These are phyloP conservation scores for Aplocera efformata DNA, from an alignment of 2,888 invertebrate species.

Conservation along the genomic window DNA sequence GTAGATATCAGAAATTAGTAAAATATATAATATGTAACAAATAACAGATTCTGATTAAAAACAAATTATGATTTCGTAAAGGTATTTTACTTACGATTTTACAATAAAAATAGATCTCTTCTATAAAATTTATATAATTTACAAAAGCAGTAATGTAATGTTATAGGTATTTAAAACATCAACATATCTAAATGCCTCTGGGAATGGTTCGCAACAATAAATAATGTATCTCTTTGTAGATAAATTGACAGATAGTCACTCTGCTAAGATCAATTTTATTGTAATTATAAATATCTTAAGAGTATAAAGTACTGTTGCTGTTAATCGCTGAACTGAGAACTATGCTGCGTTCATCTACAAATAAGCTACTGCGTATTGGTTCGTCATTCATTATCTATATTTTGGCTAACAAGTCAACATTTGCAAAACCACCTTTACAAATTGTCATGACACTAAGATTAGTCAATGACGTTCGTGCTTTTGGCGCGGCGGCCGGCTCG, in stretches of 20 bases:
- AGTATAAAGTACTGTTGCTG: slow-evolving; percentile 77
- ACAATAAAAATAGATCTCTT: slow-evolving; percentile 81
- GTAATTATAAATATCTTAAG: slow-evolving; percentile 69
- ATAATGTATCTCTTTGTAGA: slow-evolving; percentile 57
- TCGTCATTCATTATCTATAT: slow-evolving; percentile 77
- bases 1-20: slow-evolving; percentile 77
- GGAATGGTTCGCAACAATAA: slow-evolving; percentile 69
- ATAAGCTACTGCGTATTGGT: slow-evolving; percentile 79
- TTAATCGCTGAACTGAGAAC: slow-evolving; percentile 75
- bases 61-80: slow-evolving; percentile 58
- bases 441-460: slow-evolving; percentile 78
- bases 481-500: slow-evolving; percentile 51
- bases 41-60: slow-evolving; percentile 70
- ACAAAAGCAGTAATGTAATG: slow-evolving; percentile 74
- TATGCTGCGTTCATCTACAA: slow-evolving; percentile 76
- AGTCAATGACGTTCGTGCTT: slow-evolving; percentile 68
- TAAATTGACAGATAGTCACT: slow-evolving; percentile 77
- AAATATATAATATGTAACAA: slow-evolving; percentile 56
- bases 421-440: slow-evolving; percentile 77
- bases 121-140: slow-evolving; percentile 80
- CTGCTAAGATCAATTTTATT: slow-evolving; percentile 71
- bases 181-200: slow-evolving; percentile 73
- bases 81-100: slow-evolving; percentile 61
- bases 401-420: slow-evolving; percentile 80
- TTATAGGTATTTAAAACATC: slow-evolving; percentile 67